phyloP scores from a whole-genome alignment of 2,797 vertebrate species.

The Syndactyla subalaris region DNA sequence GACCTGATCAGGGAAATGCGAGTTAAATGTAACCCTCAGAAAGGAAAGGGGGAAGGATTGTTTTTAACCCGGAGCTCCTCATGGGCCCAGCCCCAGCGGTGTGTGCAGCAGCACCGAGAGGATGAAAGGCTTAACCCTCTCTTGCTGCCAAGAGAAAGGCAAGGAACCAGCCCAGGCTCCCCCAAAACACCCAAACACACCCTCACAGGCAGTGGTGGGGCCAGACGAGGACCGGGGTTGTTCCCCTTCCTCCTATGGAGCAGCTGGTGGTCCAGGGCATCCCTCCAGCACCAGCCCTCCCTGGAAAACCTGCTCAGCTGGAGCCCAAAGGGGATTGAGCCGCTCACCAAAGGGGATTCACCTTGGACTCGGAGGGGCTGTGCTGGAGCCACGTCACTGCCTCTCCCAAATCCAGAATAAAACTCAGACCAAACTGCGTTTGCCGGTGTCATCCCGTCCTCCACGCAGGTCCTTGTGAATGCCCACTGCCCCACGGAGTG shows the following conservation, averaged over 20 bases:
- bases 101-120: not conserved
- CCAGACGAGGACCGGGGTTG: fast-evolving
- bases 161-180: not conserved
- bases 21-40: not conserved
- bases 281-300: not conserved
- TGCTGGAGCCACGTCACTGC: not conserved
- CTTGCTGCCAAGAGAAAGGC: not conserved
- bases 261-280: not conserved
- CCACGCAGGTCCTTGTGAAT: not conserved
- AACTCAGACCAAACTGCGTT: not conserved
- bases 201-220: not conserved
- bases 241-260: not conserved
- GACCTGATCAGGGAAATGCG: not conserved
- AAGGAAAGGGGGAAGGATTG: not conserved
- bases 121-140: not conserved
- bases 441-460: fast-evolving
- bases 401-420: not conserved
- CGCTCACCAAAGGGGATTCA: not conserved
- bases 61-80: not conserved
- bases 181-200: not conserved
- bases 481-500: fast-evolving
- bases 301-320: not conserved
- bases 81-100: fast-evolving
- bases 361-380: not conserved
- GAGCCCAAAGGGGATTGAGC: not conserved